Conservation (phyloP, 2,797 vertebrate species). For the Momotus momota region DNA sequence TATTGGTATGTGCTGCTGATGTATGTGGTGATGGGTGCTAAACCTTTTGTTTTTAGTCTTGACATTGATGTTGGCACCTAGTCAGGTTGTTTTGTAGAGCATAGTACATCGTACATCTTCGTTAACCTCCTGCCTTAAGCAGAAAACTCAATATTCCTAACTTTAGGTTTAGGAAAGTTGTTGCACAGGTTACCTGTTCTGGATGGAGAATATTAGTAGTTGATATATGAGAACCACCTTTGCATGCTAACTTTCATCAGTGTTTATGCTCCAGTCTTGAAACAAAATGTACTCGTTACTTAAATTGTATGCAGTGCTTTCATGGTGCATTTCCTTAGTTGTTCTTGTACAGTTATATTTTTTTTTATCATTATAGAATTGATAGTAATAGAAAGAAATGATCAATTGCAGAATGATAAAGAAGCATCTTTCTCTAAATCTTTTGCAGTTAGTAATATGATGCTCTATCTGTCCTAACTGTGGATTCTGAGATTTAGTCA, state of each 20-base stretch:
- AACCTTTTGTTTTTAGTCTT: not conserved
- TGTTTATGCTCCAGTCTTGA: not conserved
- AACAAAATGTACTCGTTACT: not conserved
- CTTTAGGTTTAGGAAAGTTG: not conserved
- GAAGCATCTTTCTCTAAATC: not conserved
- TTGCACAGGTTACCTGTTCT: not conserved
- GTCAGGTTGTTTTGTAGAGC: not conserved
- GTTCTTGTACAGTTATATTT: not conserved
- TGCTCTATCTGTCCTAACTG: not conserved
- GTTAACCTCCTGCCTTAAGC: not conserved
- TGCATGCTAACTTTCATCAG: not conserved
- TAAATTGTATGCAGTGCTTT: not conserved
- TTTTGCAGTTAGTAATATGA: not conserved
- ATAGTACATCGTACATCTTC: not conserved
- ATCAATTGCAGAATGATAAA: not conserved
- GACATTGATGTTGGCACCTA: not conserved
- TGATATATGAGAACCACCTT: not conserved
- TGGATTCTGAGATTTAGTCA: not conserved
- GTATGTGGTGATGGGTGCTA: rapidly evolving
- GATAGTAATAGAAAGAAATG: not conserved
- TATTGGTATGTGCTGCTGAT: not conserved
- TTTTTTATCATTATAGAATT: not conserved
- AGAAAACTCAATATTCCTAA: not conserved
- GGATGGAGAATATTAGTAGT: not conserved
- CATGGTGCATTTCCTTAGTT: not conserved